Conservation (phyloP, 53 echinoderm and acorn worm species). For the Echinarachnius parma region DNA sequence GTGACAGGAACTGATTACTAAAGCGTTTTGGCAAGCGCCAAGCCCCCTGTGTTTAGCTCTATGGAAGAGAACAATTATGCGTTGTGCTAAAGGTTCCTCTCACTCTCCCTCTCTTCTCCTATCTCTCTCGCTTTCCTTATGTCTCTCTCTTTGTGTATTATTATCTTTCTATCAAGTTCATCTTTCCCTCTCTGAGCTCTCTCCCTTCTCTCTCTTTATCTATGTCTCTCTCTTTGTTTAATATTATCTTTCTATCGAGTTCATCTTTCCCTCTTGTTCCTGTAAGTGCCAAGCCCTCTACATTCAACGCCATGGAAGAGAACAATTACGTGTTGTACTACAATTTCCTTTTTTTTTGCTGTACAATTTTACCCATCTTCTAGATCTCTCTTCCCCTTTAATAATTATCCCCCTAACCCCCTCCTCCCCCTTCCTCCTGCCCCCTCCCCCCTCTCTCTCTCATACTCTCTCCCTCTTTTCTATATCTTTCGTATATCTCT, state of each 20-base stretch:
- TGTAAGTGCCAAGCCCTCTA: no score
- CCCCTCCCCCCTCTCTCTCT: not conserved
- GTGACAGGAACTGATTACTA: constrained; percentile 25
- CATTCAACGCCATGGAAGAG: no score
- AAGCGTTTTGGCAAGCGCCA: not conserved
- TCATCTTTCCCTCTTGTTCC: not conserved
- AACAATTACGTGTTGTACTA: no score
- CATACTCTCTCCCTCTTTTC: not conserved
- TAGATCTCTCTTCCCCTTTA: not conserved
- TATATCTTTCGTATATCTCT: no score
- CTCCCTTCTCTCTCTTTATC: not conserved
- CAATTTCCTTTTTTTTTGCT: no score
- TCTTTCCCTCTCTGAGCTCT: not conserved
- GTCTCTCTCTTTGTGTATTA: not conserved
- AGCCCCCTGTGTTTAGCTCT: no score
- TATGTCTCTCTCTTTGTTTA: no score
- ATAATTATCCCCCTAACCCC: not conserved
- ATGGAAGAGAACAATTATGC: constrained; percentile 35
- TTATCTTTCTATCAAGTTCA: not conserved
- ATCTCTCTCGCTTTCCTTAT: no score
- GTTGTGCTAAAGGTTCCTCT: constrained; percentile 22
- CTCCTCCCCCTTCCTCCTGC: not conserved
- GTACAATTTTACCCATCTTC: not conserved
- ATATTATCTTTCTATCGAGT: no score
- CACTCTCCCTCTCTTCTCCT: not conserved